A percentile compares a stretch with the other conserved stretches of the same genome.
Evolutionary conservation across 2,888 invertebrate genomes (phyloP).

Genomic region (Drosophila setosimentum): DNA sequence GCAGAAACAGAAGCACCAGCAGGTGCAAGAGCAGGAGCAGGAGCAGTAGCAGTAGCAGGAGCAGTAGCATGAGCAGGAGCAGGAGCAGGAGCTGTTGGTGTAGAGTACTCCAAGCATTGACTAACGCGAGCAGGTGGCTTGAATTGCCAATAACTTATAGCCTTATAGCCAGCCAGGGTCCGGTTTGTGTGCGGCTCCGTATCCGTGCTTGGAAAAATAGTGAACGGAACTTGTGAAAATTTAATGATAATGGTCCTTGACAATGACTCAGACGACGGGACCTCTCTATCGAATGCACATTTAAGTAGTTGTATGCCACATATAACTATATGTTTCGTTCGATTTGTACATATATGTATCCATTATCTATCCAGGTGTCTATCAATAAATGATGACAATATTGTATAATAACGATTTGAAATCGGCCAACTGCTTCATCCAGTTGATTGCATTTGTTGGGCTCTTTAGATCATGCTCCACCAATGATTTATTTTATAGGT

Average conservation of each 20-base stretch:
- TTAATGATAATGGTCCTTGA: constrained; percentile 67
- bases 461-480: background rate
- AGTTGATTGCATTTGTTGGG: constrained; percentile 14
- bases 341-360: constrained; percentile 15
- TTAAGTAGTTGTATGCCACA: constrained; percentile 12
- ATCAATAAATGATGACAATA: constrained; percentile 66
- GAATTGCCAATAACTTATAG: constrained; percentile 71
- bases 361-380: constrained; percentile 46
- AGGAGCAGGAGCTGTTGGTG: background rate
- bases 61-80: constrained; percentile 13
- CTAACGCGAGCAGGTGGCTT: constrained; percentile 70
- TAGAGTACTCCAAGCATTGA: background rate
- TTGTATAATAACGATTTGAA: constrained; percentile 41
- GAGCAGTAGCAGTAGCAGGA: constrained; percentile 19
- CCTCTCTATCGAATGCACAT: constrained; percentile 18
- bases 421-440: constrained; percentile 28
- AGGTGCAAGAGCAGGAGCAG: constrained; percentile 48
- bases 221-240: constrained; percentile 66
- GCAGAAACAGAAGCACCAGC: constrained; percentile 22
- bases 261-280: constrained; percentile 13
- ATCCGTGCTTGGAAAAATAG: constrained; percentile 43
- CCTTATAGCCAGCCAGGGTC: constrained; percentile 15
- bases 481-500: constrained; percentile 19
- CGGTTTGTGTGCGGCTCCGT: background rate
- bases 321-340: constrained; percentile 8